Evolutionary conservation across 1,140 invertebrate species (phyloP).

Genomic region (Acromyrmex echinatior): DNA sequence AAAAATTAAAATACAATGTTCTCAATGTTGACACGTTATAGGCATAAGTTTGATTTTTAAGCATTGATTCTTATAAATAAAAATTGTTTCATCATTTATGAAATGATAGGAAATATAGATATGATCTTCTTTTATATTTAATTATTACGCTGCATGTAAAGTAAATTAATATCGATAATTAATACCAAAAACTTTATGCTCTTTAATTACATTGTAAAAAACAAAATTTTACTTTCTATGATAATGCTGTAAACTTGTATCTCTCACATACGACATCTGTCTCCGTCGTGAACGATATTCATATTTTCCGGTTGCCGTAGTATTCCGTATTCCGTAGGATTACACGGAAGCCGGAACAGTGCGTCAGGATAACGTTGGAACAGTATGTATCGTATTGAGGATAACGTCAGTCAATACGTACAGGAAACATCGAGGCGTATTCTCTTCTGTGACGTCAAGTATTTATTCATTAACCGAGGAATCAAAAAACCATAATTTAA

Average conservation of each 20-base stretch:
- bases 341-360: constrained; percentile 55
- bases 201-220: background rate
- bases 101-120: background rate
- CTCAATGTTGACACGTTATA: background rate
- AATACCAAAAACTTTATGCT: background rate
- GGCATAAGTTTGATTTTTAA: background rate
- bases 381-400: constrained; percentile 37
- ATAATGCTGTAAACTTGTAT: constrained; percentile 12
- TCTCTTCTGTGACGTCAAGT: constrained; percentile 34
- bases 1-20: constrained; percentile 50
- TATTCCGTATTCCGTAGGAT: constrained; percentile 52
- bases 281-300: constrained; percentile 55
- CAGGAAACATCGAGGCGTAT: constrained; percentile 67
- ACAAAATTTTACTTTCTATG: constrained; percentile 37
- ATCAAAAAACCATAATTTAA: constrained; percentile 9
- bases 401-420: constrained; percentile 62
- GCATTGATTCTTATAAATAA: background rate
- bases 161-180: constrained; percentile 11
- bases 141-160: background rate
- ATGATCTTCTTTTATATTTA: background rate
- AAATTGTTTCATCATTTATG: background rate
- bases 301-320: constrained; percentile 54
- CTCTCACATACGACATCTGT: constrained; percentile 28
- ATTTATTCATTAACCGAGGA: constrained; percentile 38
- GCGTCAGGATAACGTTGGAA: constrained; percentile 58